Base-by-base conservation (phyloP, 2,888 invertebrate genomes). In the Hemithea aestivaria region DNA sequence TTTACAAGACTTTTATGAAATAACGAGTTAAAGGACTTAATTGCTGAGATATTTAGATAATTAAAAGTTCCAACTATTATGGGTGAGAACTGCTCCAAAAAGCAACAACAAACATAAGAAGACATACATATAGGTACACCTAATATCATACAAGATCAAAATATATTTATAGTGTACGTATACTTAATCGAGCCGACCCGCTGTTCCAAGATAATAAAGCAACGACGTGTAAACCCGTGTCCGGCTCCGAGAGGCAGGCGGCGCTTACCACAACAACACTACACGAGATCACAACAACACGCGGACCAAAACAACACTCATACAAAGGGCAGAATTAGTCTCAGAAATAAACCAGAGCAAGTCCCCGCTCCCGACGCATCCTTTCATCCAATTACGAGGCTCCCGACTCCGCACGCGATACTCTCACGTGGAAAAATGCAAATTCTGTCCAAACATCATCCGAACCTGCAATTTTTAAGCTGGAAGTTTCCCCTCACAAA, bases 391-490 rank as follows among this genome's bases (percentile, higher is more conserved):
- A 46, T 52, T 44, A 46, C 41, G 11, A 28, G 8, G 21, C 26
- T 28, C 23, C 27, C 28, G 28, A 20, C 30, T 30, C 21, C 32
- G 35, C 38, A 32, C 40, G 38, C 37, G 27, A 30, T 34, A 47
- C 47, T 46, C 36, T 45, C 42, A 43, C 35, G 43, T 51, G 44
- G 46, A 50, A 53, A 54, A 54, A 59, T 58, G 58, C 59, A 56
- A 59, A 59, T 55, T 43, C 38, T 42, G 35, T 29, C 45, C 53
- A 54, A 60, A 60, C 56, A 54, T 38, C 40, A 41, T 28, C 35
- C 38, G 36, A 47, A 30, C 42, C 44, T 43, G 51, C 49, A 49
- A 45, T 53, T 56, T 56, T 51, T 27, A 30, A 45, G 45, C 39
- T 33, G 27, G 16, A 16, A 45, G 38, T 48, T 34, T 10, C 22